Evolutionary conservation across 1,140 invertebrate genomes (phyloP), one percentile per base, ranked within the genome.

Genomic region (Nephila pilipes): DNA sequence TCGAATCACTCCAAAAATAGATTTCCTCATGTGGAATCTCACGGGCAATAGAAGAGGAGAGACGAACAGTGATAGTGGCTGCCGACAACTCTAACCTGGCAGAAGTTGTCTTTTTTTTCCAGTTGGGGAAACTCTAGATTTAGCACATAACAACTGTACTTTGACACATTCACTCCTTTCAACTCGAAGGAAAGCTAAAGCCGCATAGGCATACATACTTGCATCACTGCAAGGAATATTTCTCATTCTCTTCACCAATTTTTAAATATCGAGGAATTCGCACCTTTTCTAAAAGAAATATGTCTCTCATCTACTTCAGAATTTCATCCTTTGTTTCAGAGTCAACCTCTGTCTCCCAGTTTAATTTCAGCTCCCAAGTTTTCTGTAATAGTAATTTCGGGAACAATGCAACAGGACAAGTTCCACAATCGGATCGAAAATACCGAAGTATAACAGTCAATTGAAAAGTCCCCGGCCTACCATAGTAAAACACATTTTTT

Each of bases 91-190:
- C 75, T 69, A 83, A 4, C 75, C 55, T 89, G 36, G 81, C 16
- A 3, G 69, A 89, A 69, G 54, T 89, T 57, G 46, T 12, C 80
- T 60, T 89, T 63, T 46, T 80, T 89, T 93, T 46, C 93, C 38
- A 55, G 54, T 80, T 87, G 60, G 63, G 29, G 79, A 32, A 54
- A 90, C 58, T n/a, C n/a, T n/a, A n/a, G n/a, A n/a, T n/a, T n/a
- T n/a, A n/a, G n/a, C n/a, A n/a, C n/a, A n/a, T n/a, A 92, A 38
- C 90, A 93, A 57, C 20, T 58, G 92, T 92, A 69, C 94, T 93
- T 79, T 94, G 89, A 87, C 87, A 80, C n/a, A 65, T 60, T 36
- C 92, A 63, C 20, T 25, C 55, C 25, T 90, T 88, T 91, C 75
- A 29, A 69, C 60, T 81, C 38, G 63, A 57, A 94, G 36, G 57